Base-by-base conservation (phyloP, 1,140 invertebrate genomes). In the Drosophila pachea region DNA sequence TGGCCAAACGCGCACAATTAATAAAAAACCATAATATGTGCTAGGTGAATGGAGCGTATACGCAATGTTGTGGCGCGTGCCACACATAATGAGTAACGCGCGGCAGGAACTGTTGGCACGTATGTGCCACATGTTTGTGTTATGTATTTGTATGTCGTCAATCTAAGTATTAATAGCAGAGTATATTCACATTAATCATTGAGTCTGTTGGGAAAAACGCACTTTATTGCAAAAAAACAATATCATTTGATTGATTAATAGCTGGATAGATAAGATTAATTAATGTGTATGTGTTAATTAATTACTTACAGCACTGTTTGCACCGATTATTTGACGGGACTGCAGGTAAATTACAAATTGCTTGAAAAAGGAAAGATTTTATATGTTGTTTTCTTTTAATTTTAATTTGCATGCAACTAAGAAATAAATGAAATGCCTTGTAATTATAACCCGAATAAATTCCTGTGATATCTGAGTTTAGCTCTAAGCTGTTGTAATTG, bases 1-100 rank as follows among this genome's bases (percentile, higher is more conserved):
- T 16, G 62, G 35, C 40, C 42, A 73, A 66, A 66, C 58, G 63
- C 63, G 32, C 42, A 43, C 62, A 74, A 74, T 72, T 74, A 74
- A 74, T 74, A 72, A 72, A 72, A 29, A 63, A 68, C 62, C 62
- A 67, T 48, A 55, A 48, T 35, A 47, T 54, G 42, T 54, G 54
- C 55, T 8, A 29, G 47, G 58, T 49, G 45, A 16, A 71, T 29
- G 45, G 35, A 64, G 64, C 63, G 68, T 71, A 67, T 71, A 56
- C 31, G 68, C 48, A 61, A 71, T 56, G 12, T 43, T 43, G 40
- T 53, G 68, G 58, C 73, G 62, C 73, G 68, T 68, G 73, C 58
- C 63, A n/a, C 29, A 54, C 56, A 59, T 72, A 68, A 72, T 68
- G 58, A 54, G 11, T 47, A 60, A 45, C 61, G 33, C 53, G 60